These are phyloP conservation scores for Zygothrica quintamaculata DNA, from an alignment of 2,888 invertebrate genomes.

Conservation along the genomic window DNA sequence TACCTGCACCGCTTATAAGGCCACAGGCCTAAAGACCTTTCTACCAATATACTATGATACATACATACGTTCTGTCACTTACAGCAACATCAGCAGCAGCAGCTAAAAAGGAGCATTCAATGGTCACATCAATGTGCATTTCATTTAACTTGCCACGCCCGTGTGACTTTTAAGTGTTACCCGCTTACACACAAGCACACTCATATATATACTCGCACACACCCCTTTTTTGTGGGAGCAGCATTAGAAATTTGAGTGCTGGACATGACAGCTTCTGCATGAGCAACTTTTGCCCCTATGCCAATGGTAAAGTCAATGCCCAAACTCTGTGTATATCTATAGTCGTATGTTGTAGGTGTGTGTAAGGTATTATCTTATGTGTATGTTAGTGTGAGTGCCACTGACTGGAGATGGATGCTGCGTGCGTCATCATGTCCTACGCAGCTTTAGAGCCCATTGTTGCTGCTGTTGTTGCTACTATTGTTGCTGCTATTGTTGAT, in stretches of 20 bases:
- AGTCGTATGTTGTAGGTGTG: constrained; percentile 67
- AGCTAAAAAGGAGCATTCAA: constrained; percentile 53
- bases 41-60: not conserved
- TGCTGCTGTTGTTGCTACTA: constrained; percentile 26
- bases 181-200: constrained; percentile 36
- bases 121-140: constrained; percentile 78
- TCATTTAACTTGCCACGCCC: constrained; percentile 80
- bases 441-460: constrained; percentile 58
- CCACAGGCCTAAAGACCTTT: not conserved
- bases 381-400: constrained; percentile 18
- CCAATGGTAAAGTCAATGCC: constrained; percentile 44
- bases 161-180: constrained; percentile 79
- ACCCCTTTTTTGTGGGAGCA: constrained; percentile 42
- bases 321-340: constrained; percentile 17
- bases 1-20: constrained; percentile 25
- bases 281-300: constrained; percentile 74
- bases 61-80: constrained; percentile 43
- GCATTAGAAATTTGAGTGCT: constrained; percentile 74
- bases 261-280: constrained; percentile 82
- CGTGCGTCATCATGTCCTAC: constrained; percentile 66
- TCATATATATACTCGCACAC: constrained; percentile 13
- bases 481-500: constrained; percentile 34
- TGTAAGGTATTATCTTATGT: constrained; percentile 75
- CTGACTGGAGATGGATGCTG: constrained; percentile 47
- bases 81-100: constrained; percentile 25